Conservation (phyloP, 2,888 invertebrate genomes). For the Phortica okadai region DNA sequence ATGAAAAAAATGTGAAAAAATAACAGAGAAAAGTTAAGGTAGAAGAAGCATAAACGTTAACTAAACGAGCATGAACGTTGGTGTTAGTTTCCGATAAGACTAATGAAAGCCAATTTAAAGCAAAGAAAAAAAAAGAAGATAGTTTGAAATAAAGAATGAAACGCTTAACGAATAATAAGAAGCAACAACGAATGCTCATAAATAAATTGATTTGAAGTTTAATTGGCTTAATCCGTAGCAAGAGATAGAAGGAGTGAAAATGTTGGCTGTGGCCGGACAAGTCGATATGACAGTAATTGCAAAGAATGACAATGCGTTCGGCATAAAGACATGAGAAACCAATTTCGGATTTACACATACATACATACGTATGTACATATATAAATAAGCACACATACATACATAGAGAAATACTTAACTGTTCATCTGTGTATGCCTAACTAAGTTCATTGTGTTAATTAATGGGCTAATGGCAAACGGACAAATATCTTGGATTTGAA, state of each 20-base stretch:
- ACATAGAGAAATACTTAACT: neutral
- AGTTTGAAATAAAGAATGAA: neutral
- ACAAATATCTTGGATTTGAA: neutral
- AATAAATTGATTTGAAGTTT: neutral
- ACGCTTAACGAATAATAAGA: too few species aligned
- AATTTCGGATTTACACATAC: too few species aligned
- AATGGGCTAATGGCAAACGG: neutral
- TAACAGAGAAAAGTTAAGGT: neutral
- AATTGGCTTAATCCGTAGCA: neutral
- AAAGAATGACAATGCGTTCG: too few species aligned
- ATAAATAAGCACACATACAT: neutral
- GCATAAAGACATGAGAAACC: too few species aligned
- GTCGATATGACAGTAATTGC: too few species aligned
- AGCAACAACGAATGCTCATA: neutral
- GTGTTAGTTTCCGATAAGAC: too few species aligned
- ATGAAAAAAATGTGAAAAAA: neutral
- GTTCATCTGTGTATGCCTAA: neutral
- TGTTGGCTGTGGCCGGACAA: too few species aligned
- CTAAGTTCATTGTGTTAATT: conserved; percentile 9
- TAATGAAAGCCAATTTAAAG: too few species aligned
- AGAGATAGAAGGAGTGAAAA: neutral
- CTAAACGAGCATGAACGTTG: neutral
- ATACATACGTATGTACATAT: neutral
- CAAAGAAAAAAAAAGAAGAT: too few species aligned
- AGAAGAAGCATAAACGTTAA: neutral